phyloP scores from a whole-genome alignment of 2,888 invertebrate species.

The Cephus sareptanus region DNA sequence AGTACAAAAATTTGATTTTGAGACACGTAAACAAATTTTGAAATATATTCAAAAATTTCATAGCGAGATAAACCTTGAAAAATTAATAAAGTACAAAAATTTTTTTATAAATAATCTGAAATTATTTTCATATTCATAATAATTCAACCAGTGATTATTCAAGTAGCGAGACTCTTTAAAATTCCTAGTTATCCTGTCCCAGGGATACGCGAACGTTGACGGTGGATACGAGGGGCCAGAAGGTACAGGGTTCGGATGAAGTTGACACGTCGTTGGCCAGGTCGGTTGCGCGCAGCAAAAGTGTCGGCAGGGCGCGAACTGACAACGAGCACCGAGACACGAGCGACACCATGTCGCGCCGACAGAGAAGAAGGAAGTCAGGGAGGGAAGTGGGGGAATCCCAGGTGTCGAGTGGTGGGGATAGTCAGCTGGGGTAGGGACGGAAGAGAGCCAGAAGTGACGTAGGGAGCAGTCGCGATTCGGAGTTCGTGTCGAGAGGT shows the following conservation, averaged over 20 bases:
- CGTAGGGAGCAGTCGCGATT: constrained; percentile 50
- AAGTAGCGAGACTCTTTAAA: constrained; percentile 31
- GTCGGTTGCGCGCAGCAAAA: constrained; percentile 55
- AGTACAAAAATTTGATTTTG: background rate
- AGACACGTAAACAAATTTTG: background rate
- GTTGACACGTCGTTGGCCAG: constrained; percentile 59
- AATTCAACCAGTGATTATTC: constrained; percentile 33
- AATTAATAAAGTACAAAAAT: too few relatives aligned
- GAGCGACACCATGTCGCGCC: constrained; percentile 48
- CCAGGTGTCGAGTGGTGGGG: constrained; percentile 16
- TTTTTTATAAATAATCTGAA: background rate
- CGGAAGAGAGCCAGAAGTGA: constrained; percentile 26
- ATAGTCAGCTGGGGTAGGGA: constrained; percentile 36
- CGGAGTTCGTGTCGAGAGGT: constrained; percentile 45
- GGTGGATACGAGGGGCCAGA: constrained; percentile 9
- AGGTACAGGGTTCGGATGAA: constrained; percentile 41
- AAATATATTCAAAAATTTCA: background rate
- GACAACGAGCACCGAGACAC: constrained; percentile 54
- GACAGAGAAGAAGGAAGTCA: constrained; percentile 39
- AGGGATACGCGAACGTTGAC: constrained; percentile 2
- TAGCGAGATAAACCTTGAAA: too few relatives aligned
- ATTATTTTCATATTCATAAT: constrained; percentile 6
- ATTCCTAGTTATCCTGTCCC: background rate
- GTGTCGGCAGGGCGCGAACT: constrained; percentile 57
- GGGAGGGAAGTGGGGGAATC: constrained; percentile 17